phyloP scores from a whole-genome alignment of 2,113 vertebrate species.

The Pungitius pungitius region DNA sequence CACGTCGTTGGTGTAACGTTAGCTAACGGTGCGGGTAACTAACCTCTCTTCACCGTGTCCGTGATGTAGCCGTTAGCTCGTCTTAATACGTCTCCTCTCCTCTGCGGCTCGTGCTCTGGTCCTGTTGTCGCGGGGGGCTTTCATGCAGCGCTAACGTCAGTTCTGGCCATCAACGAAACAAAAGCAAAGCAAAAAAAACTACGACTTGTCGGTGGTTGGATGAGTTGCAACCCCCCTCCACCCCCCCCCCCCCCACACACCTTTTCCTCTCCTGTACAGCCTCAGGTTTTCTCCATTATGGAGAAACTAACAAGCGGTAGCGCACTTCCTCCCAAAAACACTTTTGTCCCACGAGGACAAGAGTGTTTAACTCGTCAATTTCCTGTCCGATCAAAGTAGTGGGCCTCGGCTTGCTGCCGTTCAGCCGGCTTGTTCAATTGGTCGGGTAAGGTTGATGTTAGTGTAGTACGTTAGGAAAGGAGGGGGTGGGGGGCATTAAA shows the following conservation, averaged over 20 bases:
- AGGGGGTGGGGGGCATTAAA: conserved; percentile 49
- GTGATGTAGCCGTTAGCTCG: neutral
- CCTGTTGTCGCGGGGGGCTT: conserved; percentile 19
- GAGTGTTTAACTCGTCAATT: neutral
- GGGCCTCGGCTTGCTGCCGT: conserved; percentile 1
- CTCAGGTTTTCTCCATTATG: conserved; percentile 46
- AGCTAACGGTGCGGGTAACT: conserved; percentile 53
- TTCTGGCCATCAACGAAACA: conserved; percentile 22
- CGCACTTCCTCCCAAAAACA: conserved; percentile 22
- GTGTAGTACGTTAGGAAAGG: conserved; percentile 21
- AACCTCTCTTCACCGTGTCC: conserved; percentile 41
- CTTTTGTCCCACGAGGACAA: neutral
- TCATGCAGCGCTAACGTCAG: conserved; percentile 32
- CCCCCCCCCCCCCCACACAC: too few relatives aligned
- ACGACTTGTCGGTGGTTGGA: conserved; percentile 34
- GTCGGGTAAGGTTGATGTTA: conserved; percentile 19
- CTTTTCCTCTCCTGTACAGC: conserved; percentile 5
- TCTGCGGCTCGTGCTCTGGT: conserved; percentile 31
- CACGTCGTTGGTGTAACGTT: conserved; percentile 5
- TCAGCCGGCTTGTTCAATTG: conserved; percentile 12
- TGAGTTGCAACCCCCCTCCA: neutral
- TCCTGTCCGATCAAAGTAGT: neutral
- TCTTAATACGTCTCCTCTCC: conserved; percentile 22
- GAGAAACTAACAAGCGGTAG: conserved; percentile 8
- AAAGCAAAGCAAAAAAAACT: neutral